Percentiles rank a stretch among this genome's conserved stretches.
Evolutionary conservation across 2,113 vertebrate species (phyloP).

Genomic region (Stegostoma tigrinum): DNA sequence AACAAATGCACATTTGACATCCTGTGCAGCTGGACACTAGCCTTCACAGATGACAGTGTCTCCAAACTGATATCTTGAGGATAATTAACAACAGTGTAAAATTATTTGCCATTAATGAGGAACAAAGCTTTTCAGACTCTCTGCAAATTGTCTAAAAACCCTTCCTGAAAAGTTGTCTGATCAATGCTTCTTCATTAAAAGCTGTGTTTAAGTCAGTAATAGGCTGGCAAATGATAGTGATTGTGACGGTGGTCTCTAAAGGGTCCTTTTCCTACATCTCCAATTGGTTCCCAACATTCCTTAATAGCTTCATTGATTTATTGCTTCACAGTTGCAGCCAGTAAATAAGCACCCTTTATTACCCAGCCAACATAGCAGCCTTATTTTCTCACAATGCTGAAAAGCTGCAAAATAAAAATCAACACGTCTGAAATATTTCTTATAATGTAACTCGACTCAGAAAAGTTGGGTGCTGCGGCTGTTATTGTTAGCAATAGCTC

Average conservation of each 20-base stretch:
- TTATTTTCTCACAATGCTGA: neutral
- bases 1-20: neutral
- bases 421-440: neutral
- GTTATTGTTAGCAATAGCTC: neutral
- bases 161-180: neutral
- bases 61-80: neutral
- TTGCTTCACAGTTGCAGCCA: no score
- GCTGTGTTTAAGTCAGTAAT: constrained; percentile 26
- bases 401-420: no score
- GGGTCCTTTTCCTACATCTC: neutral
- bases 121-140: neutral
- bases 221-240: constrained; percentile 15
- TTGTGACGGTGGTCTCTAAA: neutral
- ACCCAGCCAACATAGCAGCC: no score
- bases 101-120: neutral
- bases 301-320: constrained; percentile 25
- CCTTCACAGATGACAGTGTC: neutral
- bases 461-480: neutral
- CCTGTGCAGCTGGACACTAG: neutral
- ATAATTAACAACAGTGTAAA: neutral
- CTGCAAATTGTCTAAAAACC: neutral
- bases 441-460: neutral
- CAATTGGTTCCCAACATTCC: neutral
- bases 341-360: neutral
- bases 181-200: neutral